Evolutionary conservation across 2,888 invertebrate genomes (phyloP), one percentile per base, ranked within the genome.

Genomic region (Spilosoma lubricipeda): DNA sequence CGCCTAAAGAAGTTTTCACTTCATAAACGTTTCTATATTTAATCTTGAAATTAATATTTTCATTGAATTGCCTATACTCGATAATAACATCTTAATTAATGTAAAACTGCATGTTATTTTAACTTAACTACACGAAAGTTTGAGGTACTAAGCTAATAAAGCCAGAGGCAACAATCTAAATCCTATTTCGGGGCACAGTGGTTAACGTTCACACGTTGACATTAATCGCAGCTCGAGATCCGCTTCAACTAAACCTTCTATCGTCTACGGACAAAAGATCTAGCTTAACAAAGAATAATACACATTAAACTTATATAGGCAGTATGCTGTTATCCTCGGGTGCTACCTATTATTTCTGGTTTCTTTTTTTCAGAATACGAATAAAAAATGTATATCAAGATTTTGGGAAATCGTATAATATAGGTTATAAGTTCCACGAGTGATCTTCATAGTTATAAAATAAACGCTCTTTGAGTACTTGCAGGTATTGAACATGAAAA

Each of bases 211-310:
- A 83, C 84, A 77, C 78, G 79, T 79, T 68, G 48, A 86, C 84
- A 86, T 86, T 86, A 86, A 86, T 86, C 76, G 81, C 71, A 52
- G 78, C 67, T 79, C 59, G 75, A 77, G 71, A 69, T 73, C 72
- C 76, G 59, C 70, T 71, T 42, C 71, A 30, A 74, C 71, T 77
- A 76, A 82, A 82, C 77, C 81, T 75, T 71, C 67, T 82, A 84
- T 81, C 85, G 69, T 68, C 67, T 39, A 48, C 70, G 42, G n/a
- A 74, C 77, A 77, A 69, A 77, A 36, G 73, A 72, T 48, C 63
- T 27, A 20, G 48, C 67, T 71, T 9, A 4, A 36, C 36, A 74
- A 75, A 78, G 74, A 56, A 76, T 73, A 66, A 59, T 73, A 72
- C 4, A 30, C 1, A 48, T 30, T 11, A 30, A 30, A 36, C 2